phyloP scores from a whole-genome alignment of 2,797 vertebrate species.

The Sylvia borin region DNA sequence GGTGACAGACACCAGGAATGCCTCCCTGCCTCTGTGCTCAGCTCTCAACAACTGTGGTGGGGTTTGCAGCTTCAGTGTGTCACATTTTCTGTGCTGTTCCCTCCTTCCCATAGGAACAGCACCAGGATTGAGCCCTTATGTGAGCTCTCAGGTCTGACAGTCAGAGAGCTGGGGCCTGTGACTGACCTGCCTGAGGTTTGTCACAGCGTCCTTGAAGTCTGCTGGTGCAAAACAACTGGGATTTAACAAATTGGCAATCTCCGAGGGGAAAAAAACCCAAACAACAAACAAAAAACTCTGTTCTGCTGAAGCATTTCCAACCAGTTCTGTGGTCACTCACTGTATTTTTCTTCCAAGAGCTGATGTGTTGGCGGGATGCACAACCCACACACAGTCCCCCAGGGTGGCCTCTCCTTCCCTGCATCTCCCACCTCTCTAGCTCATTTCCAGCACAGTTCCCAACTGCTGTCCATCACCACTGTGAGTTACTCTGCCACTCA shows the following conservation, averaged over 20 bases:
- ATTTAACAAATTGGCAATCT: not conserved
- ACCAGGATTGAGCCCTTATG: not conserved
- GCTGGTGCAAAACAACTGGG: not conserved
- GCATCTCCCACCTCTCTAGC: not conserved
- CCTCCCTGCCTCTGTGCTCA: not conserved
- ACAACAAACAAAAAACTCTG: no score
- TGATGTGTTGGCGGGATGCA: not conserved
- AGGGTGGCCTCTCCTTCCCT: not conserved
- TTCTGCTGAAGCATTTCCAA: not conserved
- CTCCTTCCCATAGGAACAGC: not conserved
- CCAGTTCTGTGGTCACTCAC: not conserved
- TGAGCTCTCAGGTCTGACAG: not conserved
- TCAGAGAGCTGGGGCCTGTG: fast-evolving
- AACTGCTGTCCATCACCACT: not conserved
- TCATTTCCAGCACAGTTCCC: not conserved
- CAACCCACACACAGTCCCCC: fast-evolving
- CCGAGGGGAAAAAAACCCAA: fast-evolving
- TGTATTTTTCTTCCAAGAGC: not conserved
- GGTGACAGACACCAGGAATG: not conserved
- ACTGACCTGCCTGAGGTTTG: not conserved
- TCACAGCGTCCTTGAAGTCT: not conserved
- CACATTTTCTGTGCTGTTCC: not conserved
- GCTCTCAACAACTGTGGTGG: not conserved
- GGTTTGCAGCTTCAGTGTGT: not conserved
- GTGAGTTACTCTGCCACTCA: not conserved